Evolutionary conservation across 2,113 vertebrate species (phyloP).

Genomic region (Lasiurus cinereus): DNA sequence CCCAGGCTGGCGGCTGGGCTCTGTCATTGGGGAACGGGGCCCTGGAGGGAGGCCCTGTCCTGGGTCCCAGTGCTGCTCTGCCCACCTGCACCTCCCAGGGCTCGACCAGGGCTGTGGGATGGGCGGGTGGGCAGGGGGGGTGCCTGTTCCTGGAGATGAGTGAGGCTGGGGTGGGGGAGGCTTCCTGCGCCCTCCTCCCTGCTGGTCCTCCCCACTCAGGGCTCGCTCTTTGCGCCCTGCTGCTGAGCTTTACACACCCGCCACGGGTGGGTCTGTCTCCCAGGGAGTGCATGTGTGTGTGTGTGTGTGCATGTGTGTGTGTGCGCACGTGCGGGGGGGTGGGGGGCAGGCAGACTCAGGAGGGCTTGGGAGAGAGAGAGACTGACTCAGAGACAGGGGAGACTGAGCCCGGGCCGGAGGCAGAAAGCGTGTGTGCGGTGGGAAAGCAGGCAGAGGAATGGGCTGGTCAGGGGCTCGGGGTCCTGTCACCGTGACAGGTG

Average conservation of each 20-base stretch:
- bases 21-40: not conserved
- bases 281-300: not conserved
- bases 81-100: not conserved
- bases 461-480: not conserved
- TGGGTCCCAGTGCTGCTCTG: not conserved
- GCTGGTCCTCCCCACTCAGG: not conserved
- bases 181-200: no score
- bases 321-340: not conserved
- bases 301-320: no score
- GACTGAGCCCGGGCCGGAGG: not conserved
- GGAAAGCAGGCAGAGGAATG: rapidly evolving
- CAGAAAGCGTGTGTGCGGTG: rapidly evolving
- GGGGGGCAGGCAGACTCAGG: not conserved
- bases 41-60: not conserved
- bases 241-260: conserved; percentile 47
- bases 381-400: not conserved
- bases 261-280: conserved; percentile 33
- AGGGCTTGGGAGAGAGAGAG: no score
- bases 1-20: not conserved
- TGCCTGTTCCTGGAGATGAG: not conserved
- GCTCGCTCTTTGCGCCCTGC: not conserved
- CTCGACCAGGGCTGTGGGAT: not conserved
- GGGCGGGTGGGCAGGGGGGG: rapidly evolving
- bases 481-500: not conserved
- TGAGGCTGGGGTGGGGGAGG: not conserved